Percentiles rank a stretch among this genome's conserved stretches.
Evolutionary conservation across 1,140 invertebrate genomes (phyloP).

Genomic region (Drosophila bipectinata): DNA sequence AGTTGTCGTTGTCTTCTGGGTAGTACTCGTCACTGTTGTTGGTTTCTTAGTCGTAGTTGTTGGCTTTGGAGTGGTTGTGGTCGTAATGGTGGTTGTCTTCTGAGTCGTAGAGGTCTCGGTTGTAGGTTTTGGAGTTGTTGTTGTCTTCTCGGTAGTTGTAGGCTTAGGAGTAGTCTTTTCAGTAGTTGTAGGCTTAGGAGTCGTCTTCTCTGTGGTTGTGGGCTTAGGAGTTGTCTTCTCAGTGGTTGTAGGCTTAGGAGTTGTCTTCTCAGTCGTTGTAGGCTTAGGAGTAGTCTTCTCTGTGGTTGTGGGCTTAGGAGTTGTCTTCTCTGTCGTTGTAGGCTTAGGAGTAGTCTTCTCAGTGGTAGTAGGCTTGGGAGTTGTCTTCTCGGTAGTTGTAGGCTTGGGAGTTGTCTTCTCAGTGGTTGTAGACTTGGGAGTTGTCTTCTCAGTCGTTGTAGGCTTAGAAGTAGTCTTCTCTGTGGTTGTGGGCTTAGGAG

Average conservation of each 20-base stretch:
- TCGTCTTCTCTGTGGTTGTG: neutral
- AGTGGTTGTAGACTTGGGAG: neutral
- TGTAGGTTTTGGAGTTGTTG: neutral
- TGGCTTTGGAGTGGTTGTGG: conserved; percentile 12
- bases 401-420: neutral
- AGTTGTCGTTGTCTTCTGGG: neutral
- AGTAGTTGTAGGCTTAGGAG: neutral
- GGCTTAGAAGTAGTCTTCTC: neutral
- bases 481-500: neutral
- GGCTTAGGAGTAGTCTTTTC: neutral
- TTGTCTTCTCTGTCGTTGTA: neutral
- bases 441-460: neutral
- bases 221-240: neutral
- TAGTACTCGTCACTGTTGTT: neutral
- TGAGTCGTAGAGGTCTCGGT: neutral
- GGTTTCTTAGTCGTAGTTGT: neutral
- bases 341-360: neutral
- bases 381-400: neutral
- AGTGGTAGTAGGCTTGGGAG: neutral
- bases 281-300: neutral
- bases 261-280: neutral
- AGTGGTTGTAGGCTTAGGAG: neutral
- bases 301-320: neutral
- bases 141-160: neutral
- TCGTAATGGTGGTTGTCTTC: neutral